Evolutionary conservation across 2,888 invertebrate genomes (phyloP).

Genomic region (Lasioglossum marginatum): DNA sequence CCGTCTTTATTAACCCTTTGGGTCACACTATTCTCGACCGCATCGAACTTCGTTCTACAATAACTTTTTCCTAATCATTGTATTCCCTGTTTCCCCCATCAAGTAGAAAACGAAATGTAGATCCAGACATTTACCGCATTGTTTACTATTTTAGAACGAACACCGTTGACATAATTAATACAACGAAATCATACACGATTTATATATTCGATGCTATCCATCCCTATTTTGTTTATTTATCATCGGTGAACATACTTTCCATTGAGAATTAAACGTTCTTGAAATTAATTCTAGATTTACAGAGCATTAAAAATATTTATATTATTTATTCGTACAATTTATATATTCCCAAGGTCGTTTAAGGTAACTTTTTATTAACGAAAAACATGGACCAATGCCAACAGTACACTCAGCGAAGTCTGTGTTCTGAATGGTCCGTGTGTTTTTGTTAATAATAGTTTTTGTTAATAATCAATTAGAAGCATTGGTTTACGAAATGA

Average conservation of each 20-base stretch:
- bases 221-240: not conserved
- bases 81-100: not conserved
- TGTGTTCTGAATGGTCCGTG: too few relatives aligned
- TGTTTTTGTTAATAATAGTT: too few relatives aligned
- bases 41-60: not conserved
- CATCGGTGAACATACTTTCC: not conserved
- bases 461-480: too few relatives aligned
- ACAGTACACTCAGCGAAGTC: too few relatives aligned
- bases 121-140: not conserved
- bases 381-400: too few relatives aligned
- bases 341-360: too few relatives aligned
- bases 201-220: not conserved
- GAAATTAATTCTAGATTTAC: too few relatives aligned
- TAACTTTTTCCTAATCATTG: not conserved
- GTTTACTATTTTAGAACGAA: not conserved
- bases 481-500: too few relatives aligned
- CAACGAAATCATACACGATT: not conserved
- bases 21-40: not conserved
- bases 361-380: too few relatives aligned
- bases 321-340: too few relatives aligned
- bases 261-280: not conserved
- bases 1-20: not conserved
- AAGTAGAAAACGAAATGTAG: not conserved
- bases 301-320: too few relatives aligned
- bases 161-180: too few relatives aligned